These are phyloP conservation scores for Rutpela maculata DNA, from an alignment of 2,888 invertebrate genomes.

Conservation along the genomic window DNA sequence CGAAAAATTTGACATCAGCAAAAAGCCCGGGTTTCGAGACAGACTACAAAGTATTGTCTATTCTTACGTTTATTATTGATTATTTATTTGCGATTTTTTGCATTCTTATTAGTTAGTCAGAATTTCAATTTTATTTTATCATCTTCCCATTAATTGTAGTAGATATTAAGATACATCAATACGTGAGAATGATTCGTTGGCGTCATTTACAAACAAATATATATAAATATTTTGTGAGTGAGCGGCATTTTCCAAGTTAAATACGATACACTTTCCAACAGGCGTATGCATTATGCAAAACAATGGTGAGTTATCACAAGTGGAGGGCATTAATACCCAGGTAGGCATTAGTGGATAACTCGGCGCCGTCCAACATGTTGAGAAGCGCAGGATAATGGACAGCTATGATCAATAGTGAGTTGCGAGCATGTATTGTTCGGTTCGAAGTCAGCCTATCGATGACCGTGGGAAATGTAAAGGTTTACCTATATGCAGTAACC, in stretches of 20 bases:
- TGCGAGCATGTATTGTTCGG: conserved; percentile 71
- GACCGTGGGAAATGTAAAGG: conserved; percentile 71
- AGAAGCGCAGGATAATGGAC: conserved; percentile 68
- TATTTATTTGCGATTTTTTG: too few species aligned
- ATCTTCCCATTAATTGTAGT: background rate
- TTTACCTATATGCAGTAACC: conserved; percentile 55
- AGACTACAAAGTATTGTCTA: too few species aligned
- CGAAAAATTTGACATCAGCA: too few species aligned
- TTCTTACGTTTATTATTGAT: too few species aligned
- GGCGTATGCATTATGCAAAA: conserved; percentile 58
- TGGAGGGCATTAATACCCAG: conserved; percentile 58
- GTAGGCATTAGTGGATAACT: conserved; percentile 56
- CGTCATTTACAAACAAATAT: conserved; percentile 5
- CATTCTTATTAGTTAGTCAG: too few species aligned
- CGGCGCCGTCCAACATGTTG: conserved; percentile 65
- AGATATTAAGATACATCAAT: background rate
- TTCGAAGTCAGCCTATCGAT: conserved; percentile 62
- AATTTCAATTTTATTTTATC: too few species aligned
- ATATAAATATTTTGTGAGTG: conserved; percentile 36
- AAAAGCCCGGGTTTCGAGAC: too few species aligned
- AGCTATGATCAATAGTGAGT: conserved; percentile 70
- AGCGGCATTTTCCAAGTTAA: conserved; percentile 37
- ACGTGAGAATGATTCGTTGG: background rate
- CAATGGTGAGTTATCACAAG: conserved; percentile 60
- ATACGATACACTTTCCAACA: conserved; percentile 41